Conservation (phyloP, 2,797 vertebrate species). For the Antennarius maculatus region DNA sequence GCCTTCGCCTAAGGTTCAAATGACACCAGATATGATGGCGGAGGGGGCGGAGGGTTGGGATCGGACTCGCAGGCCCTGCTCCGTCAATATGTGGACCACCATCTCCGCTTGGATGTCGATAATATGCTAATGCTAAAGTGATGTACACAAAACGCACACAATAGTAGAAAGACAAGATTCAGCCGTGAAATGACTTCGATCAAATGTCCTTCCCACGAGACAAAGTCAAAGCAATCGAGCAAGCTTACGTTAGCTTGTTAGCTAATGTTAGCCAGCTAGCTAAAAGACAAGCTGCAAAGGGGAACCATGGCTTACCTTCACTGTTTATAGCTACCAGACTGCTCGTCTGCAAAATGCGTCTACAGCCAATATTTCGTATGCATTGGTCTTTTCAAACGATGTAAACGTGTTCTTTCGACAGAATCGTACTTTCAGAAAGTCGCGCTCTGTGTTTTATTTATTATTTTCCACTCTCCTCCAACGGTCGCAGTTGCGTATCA, state of each 20-base stretch:
- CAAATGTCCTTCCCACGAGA: background rate
- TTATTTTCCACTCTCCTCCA: conserved; percentile 73
- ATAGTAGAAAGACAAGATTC: background rate
- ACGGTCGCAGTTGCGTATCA: conserved; percentile 84
- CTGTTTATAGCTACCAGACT: conserved; percentile 75
- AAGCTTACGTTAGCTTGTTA: conserved; percentile 40
- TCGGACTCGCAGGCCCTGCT: conserved; percentile 68
- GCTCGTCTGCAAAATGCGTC: conserved; percentile 66
- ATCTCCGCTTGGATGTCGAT: conserved; percentile 50
- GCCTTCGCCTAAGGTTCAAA: conserved; percentile 70
- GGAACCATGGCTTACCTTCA: conserved; percentile 81
- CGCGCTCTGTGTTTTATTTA: conserved; percentile 70
- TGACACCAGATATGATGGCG: conserved; percentile 78
- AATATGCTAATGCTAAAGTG: conserved; percentile 27
- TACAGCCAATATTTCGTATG: conserved; percentile 69
- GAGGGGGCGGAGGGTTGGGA: conserved; percentile 70
- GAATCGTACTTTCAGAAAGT: conserved; percentile 73
- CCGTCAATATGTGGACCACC: conserved; percentile 60
- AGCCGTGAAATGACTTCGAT: background rate
- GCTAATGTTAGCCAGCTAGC: conserved; percentile 54
- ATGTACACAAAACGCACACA: conserved; percentile 26
- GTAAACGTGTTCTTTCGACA: conserved; percentile 79
- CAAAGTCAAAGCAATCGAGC: conserved; percentile 9
- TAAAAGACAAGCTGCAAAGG: conserved; percentile 65
- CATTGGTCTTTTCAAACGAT: conserved; percentile 76